phyloP scores from a whole-genome alignment of 2,888 invertebrate genomes.

The Helicoverpa assulta region DNA sequence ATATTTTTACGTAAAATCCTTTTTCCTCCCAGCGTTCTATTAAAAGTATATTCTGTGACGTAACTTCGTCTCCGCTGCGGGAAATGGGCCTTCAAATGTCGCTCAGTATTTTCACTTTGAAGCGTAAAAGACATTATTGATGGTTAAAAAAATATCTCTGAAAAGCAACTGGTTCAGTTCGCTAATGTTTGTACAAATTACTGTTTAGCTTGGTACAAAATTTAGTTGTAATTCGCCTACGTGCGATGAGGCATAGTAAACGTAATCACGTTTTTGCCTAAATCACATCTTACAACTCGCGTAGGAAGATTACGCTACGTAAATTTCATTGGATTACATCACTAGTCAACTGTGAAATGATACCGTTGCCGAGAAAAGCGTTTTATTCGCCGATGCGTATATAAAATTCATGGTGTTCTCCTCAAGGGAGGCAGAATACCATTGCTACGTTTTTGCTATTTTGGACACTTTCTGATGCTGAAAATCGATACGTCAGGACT shows the following conservation, averaged over 20 bases:
- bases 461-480: background rate
- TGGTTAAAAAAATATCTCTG: conserved; percentile 16
- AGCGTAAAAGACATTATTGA: conserved; percentile 23
- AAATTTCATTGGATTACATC: conserved; percentile 26
- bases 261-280: conserved; percentile 15
- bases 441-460: conserved; percentile 10
- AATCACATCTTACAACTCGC: conserved; percentile 36
- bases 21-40: conserved; percentile 1
- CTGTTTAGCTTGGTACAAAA: background rate
- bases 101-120: conserved; percentile 36
- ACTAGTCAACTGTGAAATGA: conserved; percentile 28
- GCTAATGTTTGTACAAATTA: background rate
- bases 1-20: conserved; percentile 19
- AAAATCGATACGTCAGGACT: conserved; percentile 21
- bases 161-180: conserved; percentile 16
- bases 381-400: conserved; percentile 15
- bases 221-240: conserved; percentile 17
- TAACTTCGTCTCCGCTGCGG: conserved; percentile 33
- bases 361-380: conserved; percentile 23
- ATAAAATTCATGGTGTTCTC: conserved; percentile 24
- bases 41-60: conserved; percentile 39
- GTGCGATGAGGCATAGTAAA: conserved; percentile 22
- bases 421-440: background rate
- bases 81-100: conserved; percentile 53
- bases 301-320: conserved; percentile 25